Evolutionary conservation across 2,888 invertebrate genomes (phyloP).

Genomic region (Petrolisthes manimaculis): DNA sequence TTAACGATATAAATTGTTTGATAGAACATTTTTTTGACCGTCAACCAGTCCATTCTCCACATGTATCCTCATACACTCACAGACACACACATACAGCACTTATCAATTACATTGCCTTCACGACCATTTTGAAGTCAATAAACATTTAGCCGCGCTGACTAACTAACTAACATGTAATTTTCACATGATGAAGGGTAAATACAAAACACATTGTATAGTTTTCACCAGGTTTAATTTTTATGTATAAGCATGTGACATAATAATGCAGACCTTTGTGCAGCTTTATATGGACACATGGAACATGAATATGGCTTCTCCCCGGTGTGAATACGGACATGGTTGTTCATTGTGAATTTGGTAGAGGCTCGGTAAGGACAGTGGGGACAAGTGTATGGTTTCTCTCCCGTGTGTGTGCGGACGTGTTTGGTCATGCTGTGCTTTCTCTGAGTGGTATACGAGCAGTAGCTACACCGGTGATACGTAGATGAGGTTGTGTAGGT

Average conservation of each 20-base stretch:
- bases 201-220: too few relatives aligned
- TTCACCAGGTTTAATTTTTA: conserved; percentile 1
- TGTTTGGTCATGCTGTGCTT: conserved; percentile 46
- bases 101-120: too few relatives aligned
- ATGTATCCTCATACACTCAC: too few relatives aligned
- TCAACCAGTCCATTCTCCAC: too few relatives aligned
- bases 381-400: conserved; percentile 39
- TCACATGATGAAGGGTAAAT: too few relatives aligned
- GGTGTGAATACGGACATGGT: conserved; percentile 47
- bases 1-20: too few relatives aligned
- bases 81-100: too few relatives aligned
- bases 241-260: conserved; percentile 45
- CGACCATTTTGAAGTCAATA: too few relatives aligned
- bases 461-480: conserved; percentile 43
- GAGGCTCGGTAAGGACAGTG: conserved; percentile 44
- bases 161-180: too few relatives aligned
- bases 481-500: neutral
- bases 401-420: conserved; percentile 50
- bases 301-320: conserved; percentile 48
- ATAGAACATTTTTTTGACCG: too few relatives aligned
- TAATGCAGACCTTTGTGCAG: conserved; percentile 46
- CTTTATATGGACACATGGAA: conserved; percentile 41
- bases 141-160: too few relatives aligned
- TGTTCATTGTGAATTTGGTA: conserved; percentile 37
- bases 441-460: conserved; percentile 47